Evolutionary conservation across 2,797 vertebrate species (phyloP), one percentile per base, ranked within the genome.

Genomic region (Danio jaintianensis): DNA sequence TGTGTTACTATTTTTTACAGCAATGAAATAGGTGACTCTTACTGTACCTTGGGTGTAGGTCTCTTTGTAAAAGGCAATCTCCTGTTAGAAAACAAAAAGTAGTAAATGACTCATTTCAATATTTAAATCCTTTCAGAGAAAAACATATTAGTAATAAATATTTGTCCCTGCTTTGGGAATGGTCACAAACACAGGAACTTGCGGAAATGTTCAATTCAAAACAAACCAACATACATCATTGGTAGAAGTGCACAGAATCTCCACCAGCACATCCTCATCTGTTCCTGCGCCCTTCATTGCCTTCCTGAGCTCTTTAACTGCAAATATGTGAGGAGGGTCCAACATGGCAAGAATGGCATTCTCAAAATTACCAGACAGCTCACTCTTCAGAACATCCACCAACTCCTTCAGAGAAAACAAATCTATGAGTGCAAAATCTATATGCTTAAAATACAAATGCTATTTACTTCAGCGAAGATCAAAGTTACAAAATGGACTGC

Each of bases 271-370:
- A 13, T 94, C 92, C 48, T 94, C 94, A 0, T 95, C 93, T 0
- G 94, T 95, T n/a, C 94, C 94, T 0, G 93, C 84, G 3, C 94
- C 94, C 68, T 94, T 94, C 94, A 95, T 95, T 76, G 94, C 94
- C 86, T 84, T 93, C 83, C 94, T 88, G 76, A 95, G 92, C 92
- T 94, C 93, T 90, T 95, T 95, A 52, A 93, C 94, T 0, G 92
- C 92, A 20, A 91, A 94, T 85, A 95, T 50, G 22, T 93, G 68
- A 0, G 94, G 90, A 1, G 81, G 89, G 83, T 95, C 94, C 83
- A 95, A 70, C 94, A 95, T 93, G 82, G 94, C 94, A 0, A 94
- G 62, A 85, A 94, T 89, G 36, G 92, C 94, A 0, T 94, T 93
- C 91, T 95, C 94, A 40, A 95, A 95, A 82, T 15, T 94, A 9